Conservation (phyloP, 2,888 invertebrate genomes). For the Metopia argyrocephala region DNA sequence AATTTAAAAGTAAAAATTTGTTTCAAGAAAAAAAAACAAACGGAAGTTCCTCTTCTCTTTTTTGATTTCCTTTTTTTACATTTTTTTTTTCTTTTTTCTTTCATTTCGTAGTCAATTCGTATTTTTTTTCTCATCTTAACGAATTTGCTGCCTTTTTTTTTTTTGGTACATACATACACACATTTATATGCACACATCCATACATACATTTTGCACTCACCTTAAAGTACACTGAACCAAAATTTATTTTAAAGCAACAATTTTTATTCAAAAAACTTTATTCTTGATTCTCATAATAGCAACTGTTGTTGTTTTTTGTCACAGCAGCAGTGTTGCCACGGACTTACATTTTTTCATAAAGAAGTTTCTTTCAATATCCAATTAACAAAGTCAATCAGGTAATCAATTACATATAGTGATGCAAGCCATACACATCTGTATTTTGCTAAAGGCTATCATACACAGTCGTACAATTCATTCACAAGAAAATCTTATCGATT, state of each 20-base stretch:
- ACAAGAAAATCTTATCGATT: no score
- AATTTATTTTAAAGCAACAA: slow-evolving; percentile 58
- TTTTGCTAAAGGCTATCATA: no score
- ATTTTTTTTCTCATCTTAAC: slow-evolving; percentile 11
- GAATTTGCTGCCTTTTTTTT: slow-evolving; percentile 27
- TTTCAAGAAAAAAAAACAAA: slow-evolving; percentile 50
- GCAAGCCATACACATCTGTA: no score
- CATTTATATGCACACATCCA: slow-evolving; percentile 13
- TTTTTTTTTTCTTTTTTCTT: slow-evolving; percentile 16
- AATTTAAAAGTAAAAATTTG: slow-evolving; percentile 46
- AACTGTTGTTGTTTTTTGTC: slow-evolving; percentile 32
- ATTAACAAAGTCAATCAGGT: no score
- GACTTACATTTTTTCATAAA: no score
- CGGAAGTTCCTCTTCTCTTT: slow-evolving; percentile 47
- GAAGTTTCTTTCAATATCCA: no score
- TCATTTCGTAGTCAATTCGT: background rate
- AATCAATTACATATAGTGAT: no score
- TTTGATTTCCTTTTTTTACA: background rate
- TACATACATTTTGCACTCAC: background rate
- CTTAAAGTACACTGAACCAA: slow-evolving; percentile 50
- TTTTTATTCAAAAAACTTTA: slow-evolving; percentile 12
- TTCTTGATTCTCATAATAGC: background rate
- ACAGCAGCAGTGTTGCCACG: no score
- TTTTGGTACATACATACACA: slow-evolving; percentile 25
- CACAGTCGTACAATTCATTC: no score